Base-by-base conservation (phyloP, 2,888 invertebrate genomes). In the Linyphia triangularis region DNA sequence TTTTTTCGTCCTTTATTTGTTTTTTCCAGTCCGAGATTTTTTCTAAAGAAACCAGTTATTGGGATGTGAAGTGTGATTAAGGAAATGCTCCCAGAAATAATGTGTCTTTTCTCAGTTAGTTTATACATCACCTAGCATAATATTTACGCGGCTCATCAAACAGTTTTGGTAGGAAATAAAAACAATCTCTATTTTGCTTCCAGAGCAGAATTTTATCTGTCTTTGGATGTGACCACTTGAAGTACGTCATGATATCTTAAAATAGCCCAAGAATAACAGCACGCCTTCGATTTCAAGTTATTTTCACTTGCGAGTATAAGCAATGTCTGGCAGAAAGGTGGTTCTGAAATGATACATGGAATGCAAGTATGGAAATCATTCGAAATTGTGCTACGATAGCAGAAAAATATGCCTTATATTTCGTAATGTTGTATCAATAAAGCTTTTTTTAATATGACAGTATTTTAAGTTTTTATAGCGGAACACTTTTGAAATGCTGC, bases 401-500 rank as follows among this genome's bases (percentile, higher is more conserved):
- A 16, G 13, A 51, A n/a, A 51, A 51, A 33, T 4, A 51, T 51
- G 51, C n/a, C 13, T 51, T 51, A 5, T 51, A 5, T 51, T 16
- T 51, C 51, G 5, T 43, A 3, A 43, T 43, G 3, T 10, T 43
- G n/a, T n/a, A n/a, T 43, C 43, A 43, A 5, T n/a, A 51, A 33
- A 4, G 33, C n/a, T 51, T 51, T 16, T n/a, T 33, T 5, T 51
- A 13, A n/a, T 51, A 5, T 16, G 13, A 51, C 13, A n/a, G 5
- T 51, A 1, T 51, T 43, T 51, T 51, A 51, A 51, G 16, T 51
- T 16, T n/a, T 10, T 51, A 40, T 0, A 63, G 33, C 24, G 24
- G 24, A 13, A 22, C 16, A 40, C 16, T 57, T n/a, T n/a, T 70
- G 85, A 86, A 79, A 86, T 86, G 85, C 72, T 86, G 85, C 73